Evolutionary conservation across 2,888 invertebrate genomes (phyloP).

Genomic region (Hofmannophila pseudospretella): DNA sequence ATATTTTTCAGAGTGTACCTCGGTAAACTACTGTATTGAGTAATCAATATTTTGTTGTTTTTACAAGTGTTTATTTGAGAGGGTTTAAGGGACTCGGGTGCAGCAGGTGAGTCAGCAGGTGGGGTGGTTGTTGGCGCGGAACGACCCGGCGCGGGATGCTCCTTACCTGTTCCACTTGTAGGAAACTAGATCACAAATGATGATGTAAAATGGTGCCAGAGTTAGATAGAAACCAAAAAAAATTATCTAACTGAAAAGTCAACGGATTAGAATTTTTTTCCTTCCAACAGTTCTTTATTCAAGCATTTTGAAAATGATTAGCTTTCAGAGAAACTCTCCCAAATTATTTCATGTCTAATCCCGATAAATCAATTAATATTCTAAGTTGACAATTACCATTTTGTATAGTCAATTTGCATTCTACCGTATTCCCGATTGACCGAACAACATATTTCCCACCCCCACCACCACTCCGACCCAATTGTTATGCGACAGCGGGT

Average conservation of each 20-base stretch:
- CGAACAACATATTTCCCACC: constrained; percentile 74
- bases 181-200: constrained; percentile 1
- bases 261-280: no score
- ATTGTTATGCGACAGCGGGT: constrained; percentile 66
- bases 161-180: constrained; percentile 4
- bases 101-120: constrained; percentile 72
- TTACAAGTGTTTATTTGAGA: constrained; percentile 3
- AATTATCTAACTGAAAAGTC: no score
- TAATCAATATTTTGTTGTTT: not conserved
- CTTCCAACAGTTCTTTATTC: no score
- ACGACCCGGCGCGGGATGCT: constrained; percentile 28
- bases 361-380: no score
- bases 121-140: constrained; percentile 63
- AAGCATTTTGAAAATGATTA: no score
- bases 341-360: no score
- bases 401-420: constrained; percentile 2
- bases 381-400: not conserved
- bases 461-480: constrained; percentile 69
- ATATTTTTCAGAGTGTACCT: no score
- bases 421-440: constrained; percentile 60
- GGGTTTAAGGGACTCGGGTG: constrained; percentile 33
- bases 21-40: not conserved
- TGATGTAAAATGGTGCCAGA: no score
- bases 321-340: no score
- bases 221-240: no score